These are phyloP conservation scores for Neodiprion fabricii DNA, from an alignment of 1,140 invertebrate genomes.

Conservation along the genomic window DNA sequence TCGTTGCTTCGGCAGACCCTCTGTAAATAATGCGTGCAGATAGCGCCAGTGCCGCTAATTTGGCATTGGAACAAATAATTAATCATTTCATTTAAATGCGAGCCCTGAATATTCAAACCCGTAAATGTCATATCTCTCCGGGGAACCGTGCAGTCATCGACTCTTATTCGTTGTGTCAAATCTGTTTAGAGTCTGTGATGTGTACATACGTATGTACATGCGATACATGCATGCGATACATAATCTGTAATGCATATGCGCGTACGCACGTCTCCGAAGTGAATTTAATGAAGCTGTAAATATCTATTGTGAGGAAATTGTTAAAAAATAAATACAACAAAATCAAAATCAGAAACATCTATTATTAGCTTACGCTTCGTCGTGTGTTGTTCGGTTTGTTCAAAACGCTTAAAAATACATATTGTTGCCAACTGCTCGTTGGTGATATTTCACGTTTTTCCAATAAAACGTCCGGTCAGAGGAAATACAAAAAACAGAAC, in stretches of 20 bases:
- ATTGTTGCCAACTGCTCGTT: not conserved
- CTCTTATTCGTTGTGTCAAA: no score
- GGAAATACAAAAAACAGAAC: no score
- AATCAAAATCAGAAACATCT: not conserved
- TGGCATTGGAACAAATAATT: conserved; percentile 2
- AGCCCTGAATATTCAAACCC: conserved; percentile 17
- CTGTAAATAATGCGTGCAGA: no score
- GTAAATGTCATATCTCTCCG: not conserved
- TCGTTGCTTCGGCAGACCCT: not conserved
- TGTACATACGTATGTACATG: no score
- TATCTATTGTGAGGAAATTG: not conserved
- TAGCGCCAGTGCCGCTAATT: no score
- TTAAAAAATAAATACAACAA: not conserved
- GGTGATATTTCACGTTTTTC: no score
- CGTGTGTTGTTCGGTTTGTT: not conserved
- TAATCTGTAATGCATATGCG: no score
- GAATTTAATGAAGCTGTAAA: not conserved
- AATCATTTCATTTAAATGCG: conserved; percentile 23
- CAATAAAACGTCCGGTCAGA: no score
- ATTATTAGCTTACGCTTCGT: not conserved
- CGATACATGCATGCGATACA: not conserved
- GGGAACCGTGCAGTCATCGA: not conserved
- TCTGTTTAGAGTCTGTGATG: no score
- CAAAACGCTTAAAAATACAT: not conserved
- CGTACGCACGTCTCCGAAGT: not conserved